These are phyloP conservation scores for Gisinianus flammeolus DNA, from an alignment of 2,888 invertebrate genomes.

Conservation along the genomic window DNA sequence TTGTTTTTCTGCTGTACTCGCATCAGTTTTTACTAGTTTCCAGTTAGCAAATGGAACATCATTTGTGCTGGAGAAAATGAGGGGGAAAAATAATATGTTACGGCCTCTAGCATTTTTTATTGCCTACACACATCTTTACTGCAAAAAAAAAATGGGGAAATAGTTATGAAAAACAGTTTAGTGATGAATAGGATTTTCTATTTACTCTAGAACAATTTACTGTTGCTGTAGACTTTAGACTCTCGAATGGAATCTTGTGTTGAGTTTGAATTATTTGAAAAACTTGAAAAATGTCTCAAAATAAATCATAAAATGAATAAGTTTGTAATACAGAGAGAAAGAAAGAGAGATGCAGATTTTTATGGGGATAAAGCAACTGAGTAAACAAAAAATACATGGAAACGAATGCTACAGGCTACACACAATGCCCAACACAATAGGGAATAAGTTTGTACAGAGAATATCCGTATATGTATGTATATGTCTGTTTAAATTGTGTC, in stretches of 20 bases:
- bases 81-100: no score
- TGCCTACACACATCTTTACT: no score
- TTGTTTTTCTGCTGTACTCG: no score
- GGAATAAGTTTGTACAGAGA: neutral
- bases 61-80: no score
- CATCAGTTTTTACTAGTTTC: no score
- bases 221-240: no score
- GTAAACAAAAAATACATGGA: neutral
- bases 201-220: neutral
- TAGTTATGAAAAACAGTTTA: constrained; percentile 1
- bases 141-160: no score
- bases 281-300: neutral
- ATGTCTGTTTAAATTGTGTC: neutral
- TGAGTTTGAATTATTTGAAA: neutral
- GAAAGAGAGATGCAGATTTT: neutral
- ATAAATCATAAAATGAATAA: neutral
- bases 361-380: no score
- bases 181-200: constrained; percentile 14
- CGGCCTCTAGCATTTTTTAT: no score
- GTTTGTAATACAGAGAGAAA: neutral
- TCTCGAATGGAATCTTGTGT: neutral
- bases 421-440: neutral
- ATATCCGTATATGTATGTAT: neutral
- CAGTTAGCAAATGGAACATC: no score
- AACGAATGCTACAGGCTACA: neutral